A percentile compares a stretch with the other conserved stretches of the same genome.
phyloP scores from a whole-genome alignment of 2,797 vertebrate genomes.

The Onychomys arenicola region DNA sequence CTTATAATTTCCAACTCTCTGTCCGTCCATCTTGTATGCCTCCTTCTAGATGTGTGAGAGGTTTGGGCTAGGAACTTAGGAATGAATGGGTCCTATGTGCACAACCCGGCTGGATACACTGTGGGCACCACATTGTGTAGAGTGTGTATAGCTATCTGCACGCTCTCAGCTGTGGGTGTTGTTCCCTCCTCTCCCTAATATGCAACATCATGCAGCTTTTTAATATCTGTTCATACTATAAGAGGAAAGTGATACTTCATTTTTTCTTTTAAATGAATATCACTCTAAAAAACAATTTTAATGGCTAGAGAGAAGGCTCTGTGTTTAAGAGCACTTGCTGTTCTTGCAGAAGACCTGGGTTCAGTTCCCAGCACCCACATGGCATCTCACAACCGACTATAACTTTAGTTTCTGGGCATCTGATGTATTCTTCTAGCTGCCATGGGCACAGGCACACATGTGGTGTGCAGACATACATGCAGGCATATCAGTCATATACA shows the following conservation, averaged over 20 bases:
- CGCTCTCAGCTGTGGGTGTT: background rate
- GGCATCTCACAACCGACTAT: background rate
- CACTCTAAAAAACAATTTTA: background rate
- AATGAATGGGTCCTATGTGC: background rate
- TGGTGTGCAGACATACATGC: background rate
- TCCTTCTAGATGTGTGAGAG: background rate
- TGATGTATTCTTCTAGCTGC: no score
- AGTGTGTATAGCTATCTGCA: background rate
- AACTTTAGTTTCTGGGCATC: background rate
- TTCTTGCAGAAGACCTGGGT: background rate
- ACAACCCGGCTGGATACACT: background rate
- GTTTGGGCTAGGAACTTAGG: background rate
- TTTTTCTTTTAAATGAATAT: constrained; percentile 39
- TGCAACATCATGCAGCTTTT: background rate
- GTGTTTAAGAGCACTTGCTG: background rate
- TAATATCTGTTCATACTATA: background rate
- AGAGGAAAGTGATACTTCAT: background rate
- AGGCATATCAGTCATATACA: background rate
- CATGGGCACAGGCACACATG: background rate
- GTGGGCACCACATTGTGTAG: background rate
- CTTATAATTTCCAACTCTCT: background rate
- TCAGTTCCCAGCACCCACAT: background rate
- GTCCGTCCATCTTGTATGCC: background rate
- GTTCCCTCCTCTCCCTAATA: no score
- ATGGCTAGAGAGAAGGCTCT: background rate